These are phyloP conservation scores for Macrotus californicus DNA, from an alignment of 2,113 vertebrate genomes.

Conservation along the genomic window DNA sequence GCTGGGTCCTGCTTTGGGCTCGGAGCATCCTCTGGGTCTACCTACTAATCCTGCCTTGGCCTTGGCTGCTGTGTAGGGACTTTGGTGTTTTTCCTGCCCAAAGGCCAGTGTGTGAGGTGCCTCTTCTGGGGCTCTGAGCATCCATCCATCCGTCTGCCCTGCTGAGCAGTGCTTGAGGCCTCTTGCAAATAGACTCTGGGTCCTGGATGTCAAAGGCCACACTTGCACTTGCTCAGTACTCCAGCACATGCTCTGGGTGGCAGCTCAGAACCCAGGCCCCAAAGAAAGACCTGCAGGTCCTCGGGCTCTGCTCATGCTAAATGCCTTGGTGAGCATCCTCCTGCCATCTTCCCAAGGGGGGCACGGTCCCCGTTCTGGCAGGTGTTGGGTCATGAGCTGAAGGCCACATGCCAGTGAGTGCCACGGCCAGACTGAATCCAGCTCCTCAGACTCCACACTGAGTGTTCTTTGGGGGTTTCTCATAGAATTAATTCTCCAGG, in stretches of 20 bases:
- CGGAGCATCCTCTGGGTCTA: neutral
- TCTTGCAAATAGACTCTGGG: neutral
- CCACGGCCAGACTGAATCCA: neutral
- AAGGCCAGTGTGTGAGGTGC: neutral
- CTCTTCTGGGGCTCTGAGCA: accelerated
- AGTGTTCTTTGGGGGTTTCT: neutral
- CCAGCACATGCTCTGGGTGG: accelerated
- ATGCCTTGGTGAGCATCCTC: accelerated
- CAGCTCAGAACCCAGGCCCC: neutral
- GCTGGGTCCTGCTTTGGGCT: neutral
- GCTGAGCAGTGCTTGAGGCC: neutral
- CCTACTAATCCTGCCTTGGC: neutral
- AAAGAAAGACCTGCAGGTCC: accelerated
- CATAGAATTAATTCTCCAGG: accelerated
- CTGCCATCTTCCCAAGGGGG: neutral
- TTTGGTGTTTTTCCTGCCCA: neutral
- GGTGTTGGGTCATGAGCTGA: accelerated
- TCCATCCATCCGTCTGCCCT: accelerated
- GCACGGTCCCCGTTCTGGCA: neutral
- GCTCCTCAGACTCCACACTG: neutral
- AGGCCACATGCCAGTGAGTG: accelerated
- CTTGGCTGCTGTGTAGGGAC: neutral
- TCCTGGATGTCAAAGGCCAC: neutral
- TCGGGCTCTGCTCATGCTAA: accelerated
- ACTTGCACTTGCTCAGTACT: neutral